These are phyloP conservation scores for Battus philenor DNA, from an alignment of 1,140 invertebrate genomes.

Conservation along the genomic window DNA sequence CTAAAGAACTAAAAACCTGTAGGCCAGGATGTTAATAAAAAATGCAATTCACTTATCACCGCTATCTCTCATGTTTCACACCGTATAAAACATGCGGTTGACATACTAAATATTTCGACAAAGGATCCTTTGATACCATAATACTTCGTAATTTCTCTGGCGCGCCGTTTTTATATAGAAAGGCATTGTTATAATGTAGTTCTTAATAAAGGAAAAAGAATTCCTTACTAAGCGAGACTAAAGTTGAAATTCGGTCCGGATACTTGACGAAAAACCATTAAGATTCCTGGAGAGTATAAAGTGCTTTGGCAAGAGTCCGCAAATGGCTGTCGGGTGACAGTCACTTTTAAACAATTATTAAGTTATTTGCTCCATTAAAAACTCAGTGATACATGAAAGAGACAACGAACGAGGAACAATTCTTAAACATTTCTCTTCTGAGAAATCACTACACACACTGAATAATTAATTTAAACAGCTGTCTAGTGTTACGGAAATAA, in stretches of 20 bases:
- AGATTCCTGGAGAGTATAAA: constrained; percentile 9
- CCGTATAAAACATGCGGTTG: constrained; percentile 1
- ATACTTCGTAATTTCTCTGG: constrained; percentile 7
- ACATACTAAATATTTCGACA: constrained; percentile 9
- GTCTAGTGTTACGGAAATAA: too few species aligned
- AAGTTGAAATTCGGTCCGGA: constrained; percentile 8
- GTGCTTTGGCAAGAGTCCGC: neutral
- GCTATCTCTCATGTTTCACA: neutral
- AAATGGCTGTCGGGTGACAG: constrained; percentile 1
- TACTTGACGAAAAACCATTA: constrained; percentile 8
- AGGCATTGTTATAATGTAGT: constrained; percentile 8
- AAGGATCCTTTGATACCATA: constrained; percentile 7
- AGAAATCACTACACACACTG: neutral
- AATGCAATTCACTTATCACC: neutral
- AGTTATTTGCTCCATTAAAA: too few species aligned
- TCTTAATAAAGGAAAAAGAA: constrained; percentile 9
- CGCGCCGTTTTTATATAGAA: neutral
- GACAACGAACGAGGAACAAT: neutral
- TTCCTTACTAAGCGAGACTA: constrained; percentile 7
- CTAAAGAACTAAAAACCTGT: too few species aligned
- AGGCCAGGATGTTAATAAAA: too few species aligned
- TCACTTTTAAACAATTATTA: neutral
- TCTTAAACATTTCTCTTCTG: neutral
- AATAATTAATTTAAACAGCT: too few species aligned
- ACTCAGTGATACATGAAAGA: too few species aligned